A percentile compares a stretch with the other conserved stretches of the same genome.
These are phyloP conservation scores for Corythaixoides concolor DNA, from an alignment of 2,113 vertebrate genomes.

Conservation along the genomic window DNA sequence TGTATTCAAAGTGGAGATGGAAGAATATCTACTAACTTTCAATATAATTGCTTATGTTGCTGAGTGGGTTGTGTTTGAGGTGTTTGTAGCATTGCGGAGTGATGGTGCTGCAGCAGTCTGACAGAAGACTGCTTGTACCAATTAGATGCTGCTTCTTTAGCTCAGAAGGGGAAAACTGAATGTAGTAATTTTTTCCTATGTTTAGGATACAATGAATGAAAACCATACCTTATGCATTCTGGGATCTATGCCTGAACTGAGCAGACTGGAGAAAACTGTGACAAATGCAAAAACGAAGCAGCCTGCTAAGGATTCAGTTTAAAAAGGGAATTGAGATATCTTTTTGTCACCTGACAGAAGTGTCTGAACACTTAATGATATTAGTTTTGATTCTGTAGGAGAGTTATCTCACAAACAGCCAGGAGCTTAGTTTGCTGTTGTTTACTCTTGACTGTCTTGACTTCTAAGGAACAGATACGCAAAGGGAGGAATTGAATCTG, in stretches of 20 bases:
- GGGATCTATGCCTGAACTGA: background rate
- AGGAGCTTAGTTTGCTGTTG: background rate
- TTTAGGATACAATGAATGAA: background rate
- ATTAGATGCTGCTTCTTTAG: background rate
- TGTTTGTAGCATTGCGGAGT: background rate
- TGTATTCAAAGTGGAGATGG: background rate
- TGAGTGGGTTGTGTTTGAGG: background rate
- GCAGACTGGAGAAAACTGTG: background rate
- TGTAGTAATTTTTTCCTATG: background rate
- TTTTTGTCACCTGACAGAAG: background rate
- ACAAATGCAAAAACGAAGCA: background rate
- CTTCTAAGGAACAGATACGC: background rate
- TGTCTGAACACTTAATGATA: background rate
- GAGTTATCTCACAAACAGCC: background rate
- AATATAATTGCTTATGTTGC: background rate
- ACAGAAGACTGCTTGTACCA: background rate
- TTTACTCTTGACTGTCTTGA: background rate
- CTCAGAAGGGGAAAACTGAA: background rate
- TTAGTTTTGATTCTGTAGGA: background rate
- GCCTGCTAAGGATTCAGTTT: background rate
- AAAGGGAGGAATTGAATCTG: background rate
- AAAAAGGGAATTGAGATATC: background rate
- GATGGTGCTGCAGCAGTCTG: background rate
- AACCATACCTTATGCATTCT: background rate
- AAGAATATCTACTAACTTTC: background rate